phyloP scores from a whole-genome alignment of 2,113 vertebrate genomes.

The Otocyon megalotis region DNA sequence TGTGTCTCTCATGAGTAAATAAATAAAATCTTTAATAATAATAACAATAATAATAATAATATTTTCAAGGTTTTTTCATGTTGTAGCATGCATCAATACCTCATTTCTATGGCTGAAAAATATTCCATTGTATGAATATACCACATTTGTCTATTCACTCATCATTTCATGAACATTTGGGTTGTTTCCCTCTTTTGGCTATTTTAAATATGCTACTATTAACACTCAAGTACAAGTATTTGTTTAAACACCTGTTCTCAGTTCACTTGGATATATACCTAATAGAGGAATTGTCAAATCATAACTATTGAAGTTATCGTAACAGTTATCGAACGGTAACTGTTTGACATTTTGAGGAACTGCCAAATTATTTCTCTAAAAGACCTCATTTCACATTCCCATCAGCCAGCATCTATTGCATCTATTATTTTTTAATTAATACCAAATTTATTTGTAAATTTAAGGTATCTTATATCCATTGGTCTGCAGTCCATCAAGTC shows the following conservation, averaged over 20 bases:
- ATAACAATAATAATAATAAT: background rate
- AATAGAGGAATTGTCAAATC: background rate
- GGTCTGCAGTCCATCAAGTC: background rate
- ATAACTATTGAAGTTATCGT: background rate
- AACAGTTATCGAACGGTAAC: background rate
- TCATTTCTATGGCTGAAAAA: background rate
- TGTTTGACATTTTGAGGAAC: background rate
- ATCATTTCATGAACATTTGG: background rate
- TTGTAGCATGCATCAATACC: background rate
- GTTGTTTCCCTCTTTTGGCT: background rate
- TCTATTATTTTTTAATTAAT: background rate
- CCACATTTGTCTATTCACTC: background rate
- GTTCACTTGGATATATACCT: background rate
- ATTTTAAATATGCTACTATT: background rate
- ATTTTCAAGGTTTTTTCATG: background rate
- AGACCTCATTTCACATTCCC: background rate
- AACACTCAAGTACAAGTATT: background rate
- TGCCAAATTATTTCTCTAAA: background rate
- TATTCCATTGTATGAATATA: background rate
- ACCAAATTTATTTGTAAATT: background rate
- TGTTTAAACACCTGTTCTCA: background rate
- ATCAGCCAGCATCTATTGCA: background rate
- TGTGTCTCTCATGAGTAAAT: no score
- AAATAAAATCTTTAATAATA: no score
- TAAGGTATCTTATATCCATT: background rate